Percentiles rank a stretch among this genome's conserved stretches.
Evolutionary conservation across 37 sponge, comb jelly and placozoan species (phyloP).

Genomic region (Axinella damicornis): DNA sequence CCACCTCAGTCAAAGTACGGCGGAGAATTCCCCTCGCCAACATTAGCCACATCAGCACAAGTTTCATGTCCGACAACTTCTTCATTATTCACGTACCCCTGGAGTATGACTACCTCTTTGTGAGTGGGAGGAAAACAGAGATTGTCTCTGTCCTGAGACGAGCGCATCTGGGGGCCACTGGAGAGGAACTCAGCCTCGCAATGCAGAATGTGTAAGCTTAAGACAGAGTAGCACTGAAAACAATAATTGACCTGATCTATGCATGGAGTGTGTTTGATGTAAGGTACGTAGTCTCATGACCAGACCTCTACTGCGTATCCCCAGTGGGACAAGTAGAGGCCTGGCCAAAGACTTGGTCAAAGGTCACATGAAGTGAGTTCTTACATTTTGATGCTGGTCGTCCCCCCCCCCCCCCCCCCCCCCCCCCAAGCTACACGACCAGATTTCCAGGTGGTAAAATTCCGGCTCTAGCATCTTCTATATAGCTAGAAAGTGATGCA

Average conservation of each 20-base stretch:
- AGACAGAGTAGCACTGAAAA: too few species aligned
- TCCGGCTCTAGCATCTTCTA: too few species aligned
- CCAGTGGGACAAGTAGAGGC: too few species aligned
- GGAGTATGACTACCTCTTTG: slow-evolving; percentile 86
- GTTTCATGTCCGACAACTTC: slow-evolving; percentile 86
- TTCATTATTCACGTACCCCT: slow-evolving; percentile 88
- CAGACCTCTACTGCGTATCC: slow-evolving; percentile 56
- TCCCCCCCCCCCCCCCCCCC: too few species aligned
- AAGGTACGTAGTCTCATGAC: slow-evolving; percentile 26
- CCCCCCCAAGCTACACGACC: too few species aligned
- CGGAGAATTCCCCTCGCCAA: slow-evolving; percentile 64
- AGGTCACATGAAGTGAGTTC: too few species aligned
- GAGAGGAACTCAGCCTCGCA: slow-evolving; percentile 55
- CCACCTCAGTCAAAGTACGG: slow-evolving; percentile 46
- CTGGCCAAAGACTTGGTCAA: too few species aligned
- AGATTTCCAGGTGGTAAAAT: too few species aligned
- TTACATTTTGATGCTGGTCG: too few species aligned
- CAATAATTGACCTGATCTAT: too few species aligned
- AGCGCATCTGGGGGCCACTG: slow-evolving; percentile 34
- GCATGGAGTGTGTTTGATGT: too few species aligned
- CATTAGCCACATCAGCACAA: slow-evolving; percentile 82
- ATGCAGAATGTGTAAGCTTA: slow-evolving; percentile 61
- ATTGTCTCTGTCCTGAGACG: slow-evolving; percentile 45
- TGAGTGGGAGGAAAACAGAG: slow-evolving; percentile 81
- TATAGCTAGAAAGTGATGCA: too few species aligned